phyloP scores from a whole-genome alignment of 2,888 invertebrate genomes.

The Lepas anatifera region DNA sequence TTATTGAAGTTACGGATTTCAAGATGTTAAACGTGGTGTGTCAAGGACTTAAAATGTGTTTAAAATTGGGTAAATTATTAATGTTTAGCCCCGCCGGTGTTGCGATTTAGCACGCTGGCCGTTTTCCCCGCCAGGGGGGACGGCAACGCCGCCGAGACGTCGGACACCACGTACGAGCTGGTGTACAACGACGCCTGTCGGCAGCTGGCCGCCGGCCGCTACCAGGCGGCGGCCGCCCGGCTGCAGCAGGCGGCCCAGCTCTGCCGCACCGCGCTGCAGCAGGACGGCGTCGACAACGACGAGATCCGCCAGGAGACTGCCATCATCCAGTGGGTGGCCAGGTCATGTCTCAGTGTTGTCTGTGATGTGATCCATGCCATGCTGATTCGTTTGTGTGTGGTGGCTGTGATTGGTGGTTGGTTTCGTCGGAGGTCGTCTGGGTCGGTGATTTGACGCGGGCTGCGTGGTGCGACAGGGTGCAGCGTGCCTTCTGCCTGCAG shows the following conservation, averaged over 20 bases:
- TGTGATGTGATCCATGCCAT: slow-evolving; percentile 12
- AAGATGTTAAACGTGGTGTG: too few species aligned
- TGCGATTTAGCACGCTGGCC: too few species aligned
- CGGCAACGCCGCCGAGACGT: slow-evolving; percentile 19
- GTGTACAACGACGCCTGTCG: slow-evolving; percentile 82
- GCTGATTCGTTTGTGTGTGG: too few species aligned
- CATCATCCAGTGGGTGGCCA: slow-evolving; percentile 61
- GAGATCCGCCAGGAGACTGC: slow-evolving; percentile 89
- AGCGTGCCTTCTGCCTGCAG: slow-evolving; percentile 78
- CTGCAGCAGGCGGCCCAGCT: slow-evolving; percentile 69
- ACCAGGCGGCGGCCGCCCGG: slow-evolving; percentile 57
- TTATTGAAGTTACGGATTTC: too few species aligned
- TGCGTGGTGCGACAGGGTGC: slow-evolving; percentile 52
- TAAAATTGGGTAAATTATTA: too few species aligned
- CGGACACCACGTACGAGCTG: slow-evolving; percentile 72
- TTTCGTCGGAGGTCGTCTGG: too few species aligned
- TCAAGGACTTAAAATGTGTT: too few species aligned
- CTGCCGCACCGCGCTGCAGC: slow-evolving; percentile 70
- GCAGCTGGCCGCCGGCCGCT: slow-evolving; percentile 54
- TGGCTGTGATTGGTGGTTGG: not conserved
- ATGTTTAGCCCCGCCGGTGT: too few species aligned
- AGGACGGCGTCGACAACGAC: slow-evolving; percentile 81
- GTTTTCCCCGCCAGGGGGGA: not conserved
- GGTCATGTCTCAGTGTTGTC: slow-evolving; percentile 19
- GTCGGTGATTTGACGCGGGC: too few species aligned